Evolutionary conservation across 1,140 invertebrate species (phyloP), one percentile per base, ranked within the genome.

Genomic region (Platyura marginata): DNA sequence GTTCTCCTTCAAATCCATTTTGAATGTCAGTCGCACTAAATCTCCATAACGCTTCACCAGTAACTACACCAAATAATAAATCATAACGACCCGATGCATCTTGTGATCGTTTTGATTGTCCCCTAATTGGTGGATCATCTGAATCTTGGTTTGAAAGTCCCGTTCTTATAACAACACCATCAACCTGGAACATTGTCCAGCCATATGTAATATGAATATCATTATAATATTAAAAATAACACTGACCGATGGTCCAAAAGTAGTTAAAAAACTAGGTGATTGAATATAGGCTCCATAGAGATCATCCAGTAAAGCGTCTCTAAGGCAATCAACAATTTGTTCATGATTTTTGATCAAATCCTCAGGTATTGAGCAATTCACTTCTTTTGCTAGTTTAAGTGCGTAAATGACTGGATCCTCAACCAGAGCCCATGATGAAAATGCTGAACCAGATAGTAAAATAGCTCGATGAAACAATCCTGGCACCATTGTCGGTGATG

Each of bases 351-450:
- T 76, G 8, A 75, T 68, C 8, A 84, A 63, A 50, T 86, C 79
- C 35, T 82, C 77, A 0, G 81, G 81, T 41, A 86, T 71, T 1
- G 79, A 74, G 55, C 91, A 97, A 59, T 94, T 93, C 8, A 91
- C 73, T 37, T 79, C 76, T 45, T 73, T 74, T 1, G 88, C 87
- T 37, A 97, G 63, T 57, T 85, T 78, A 16, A 83, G 63, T 5
- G 91, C 86, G 56, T 85, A 92, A 43, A 77, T 74, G 0, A 83
- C 77, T 0, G 91, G 88, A 61, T 94, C 85, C 51, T 88, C 80
- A 2, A 93, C 86, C 33, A 93, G 66, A 0, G 91, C 91, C 93
- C 88, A 97, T 1, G 83, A 87, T 36, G 85, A 87, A 10, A 95
- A 64, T 1, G 92, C 91, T 15, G 92, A 94, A 8, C 92, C 92